A percentile compares a stretch with the other conserved stretches of the same genome.
Conservation (phyloP, 2,113 vertebrate genomes). For the Spermophilus dauricus region DNA sequence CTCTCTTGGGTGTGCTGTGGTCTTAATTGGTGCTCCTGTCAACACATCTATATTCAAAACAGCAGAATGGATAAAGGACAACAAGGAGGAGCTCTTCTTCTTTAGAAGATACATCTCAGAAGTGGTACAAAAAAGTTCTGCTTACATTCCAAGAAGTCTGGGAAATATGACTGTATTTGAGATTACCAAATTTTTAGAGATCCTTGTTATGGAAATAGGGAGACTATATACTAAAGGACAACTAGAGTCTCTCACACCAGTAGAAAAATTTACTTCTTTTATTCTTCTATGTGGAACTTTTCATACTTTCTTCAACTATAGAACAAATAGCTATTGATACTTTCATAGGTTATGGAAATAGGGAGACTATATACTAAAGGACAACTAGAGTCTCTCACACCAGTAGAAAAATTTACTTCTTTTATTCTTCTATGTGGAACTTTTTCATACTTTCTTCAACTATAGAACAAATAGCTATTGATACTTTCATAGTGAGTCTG, state of each 20-base stretch:
- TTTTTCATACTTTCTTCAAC: neutral
- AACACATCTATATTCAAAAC: neutral
- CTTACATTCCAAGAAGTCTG: neutral
- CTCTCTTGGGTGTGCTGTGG: neutral
- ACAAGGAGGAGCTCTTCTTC: neutral
- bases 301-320: neutral
- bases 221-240: neutral
- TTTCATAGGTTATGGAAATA: neutral
- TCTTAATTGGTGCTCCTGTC: neutral
- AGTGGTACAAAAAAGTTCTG: neutral
- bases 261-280: neutral
- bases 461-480: neutral
- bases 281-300: neutral
- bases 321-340: neutral
- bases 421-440: neutral
- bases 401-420: neutral
- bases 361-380: neutral
- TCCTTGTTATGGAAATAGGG: neutral
- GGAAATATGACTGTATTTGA: neutral
- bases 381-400: neutral
- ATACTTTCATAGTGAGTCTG: neutral
- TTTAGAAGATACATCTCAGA: neutral
- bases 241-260: neutral
- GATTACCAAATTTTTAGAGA: constrained; percentile 19
- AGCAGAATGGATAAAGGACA: neutral